Evolutionary conservation across 2,797 vertebrate species (phyloP), one percentile per base, ranked within the genome.

Genomic region (Gallirallus australis): DNA sequence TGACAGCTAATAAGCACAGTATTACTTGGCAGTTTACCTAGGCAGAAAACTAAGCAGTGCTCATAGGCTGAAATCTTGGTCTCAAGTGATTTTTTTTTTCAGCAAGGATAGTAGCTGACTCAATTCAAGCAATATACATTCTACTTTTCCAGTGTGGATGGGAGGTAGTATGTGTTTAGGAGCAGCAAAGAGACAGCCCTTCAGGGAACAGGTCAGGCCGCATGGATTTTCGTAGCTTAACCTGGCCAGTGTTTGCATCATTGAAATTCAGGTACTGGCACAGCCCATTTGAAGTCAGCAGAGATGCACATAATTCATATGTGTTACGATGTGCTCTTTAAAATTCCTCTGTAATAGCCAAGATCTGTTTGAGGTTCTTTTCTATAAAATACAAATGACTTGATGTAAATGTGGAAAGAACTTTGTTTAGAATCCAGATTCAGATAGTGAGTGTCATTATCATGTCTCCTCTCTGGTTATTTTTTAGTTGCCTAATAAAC

Each of bases 191-290:
- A 60, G 12, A 42, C 12, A 0, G 0, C 11, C 42, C 37, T 50
- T 31, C 0, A 13, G 66, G 25, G 57, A 87, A 68, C 15, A 23
- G 25, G 4, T 8, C 42, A 12, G 30, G 15, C 8, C 39, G 5
- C 0, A 0, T 37, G 52, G 16, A 17, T 50, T 37, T 42, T 78
- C 1, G 0, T 11, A 80, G 1, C 20, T 81, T 69, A 57, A 30
- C 16, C 16, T 54, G 17, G 12, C 23, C 56, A 6, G 33, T 45
- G 9, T 27, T 78, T 3, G 1, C 20, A 28, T 15, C 1, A 1
- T 23, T 45, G 42, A 21, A 56, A 14, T 14, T 3, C 7, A 57
- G 31, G 15, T 50, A 20, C 12, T 45, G 47, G 5, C 37, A 37
- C 4, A 7, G 42, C 12, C 16, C 27, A 6, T 42, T 37, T 78